Conservation (phyloP, 2,888 invertebrate species). For the Lepidochrysops patricia region DNA sequence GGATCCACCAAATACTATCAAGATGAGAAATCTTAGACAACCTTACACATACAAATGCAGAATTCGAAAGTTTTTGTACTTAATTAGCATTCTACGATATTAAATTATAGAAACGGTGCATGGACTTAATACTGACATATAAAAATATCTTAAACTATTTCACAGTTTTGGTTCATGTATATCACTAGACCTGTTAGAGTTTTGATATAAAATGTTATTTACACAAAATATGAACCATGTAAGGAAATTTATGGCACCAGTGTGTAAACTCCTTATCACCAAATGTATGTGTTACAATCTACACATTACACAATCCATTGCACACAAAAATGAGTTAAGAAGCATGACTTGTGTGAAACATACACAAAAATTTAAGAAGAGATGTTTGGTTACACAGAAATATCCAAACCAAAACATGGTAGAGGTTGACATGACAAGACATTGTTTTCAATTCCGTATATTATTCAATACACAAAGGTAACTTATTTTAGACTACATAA, state of each 20-base stretch:
- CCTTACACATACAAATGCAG: conserved; percentile 11
- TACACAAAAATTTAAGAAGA: neutral
- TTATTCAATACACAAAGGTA: conserved; percentile 25
- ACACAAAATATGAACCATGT: conserved; percentile 17
- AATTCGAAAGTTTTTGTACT: conserved; percentile 17
- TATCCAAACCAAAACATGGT: neutral
- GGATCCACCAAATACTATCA: conserved; percentile 18
- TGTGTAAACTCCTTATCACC: neutral
- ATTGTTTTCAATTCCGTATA: conserved; percentile 32
- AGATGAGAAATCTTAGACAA: conserved; percentile 21
- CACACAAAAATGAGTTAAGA: neutral
- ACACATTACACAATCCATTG: neutral
- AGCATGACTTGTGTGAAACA: too few species aligned
- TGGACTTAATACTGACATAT: conserved; percentile 21
- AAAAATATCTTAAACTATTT: conserved; percentile 14
- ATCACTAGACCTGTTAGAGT: neutral
- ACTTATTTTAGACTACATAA: conserved; percentile 20
- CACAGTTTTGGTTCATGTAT: conserved; percentile 9
- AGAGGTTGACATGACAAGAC: conserved; percentile 38
- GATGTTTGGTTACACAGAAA: neutral
- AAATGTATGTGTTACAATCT: conserved; percentile 9
- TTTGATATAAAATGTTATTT: conserved; percentile 18
- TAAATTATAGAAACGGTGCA: conserved; percentile 18
- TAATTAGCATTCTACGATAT: conserved; percentile 22
- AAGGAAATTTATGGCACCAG: conserved; percentile 24